These are phyloP conservation scores for Cynopterus brachyotis DNA, from an alignment of 2,113 vertebrate genomes.

Conservation along the genomic window DNA sequence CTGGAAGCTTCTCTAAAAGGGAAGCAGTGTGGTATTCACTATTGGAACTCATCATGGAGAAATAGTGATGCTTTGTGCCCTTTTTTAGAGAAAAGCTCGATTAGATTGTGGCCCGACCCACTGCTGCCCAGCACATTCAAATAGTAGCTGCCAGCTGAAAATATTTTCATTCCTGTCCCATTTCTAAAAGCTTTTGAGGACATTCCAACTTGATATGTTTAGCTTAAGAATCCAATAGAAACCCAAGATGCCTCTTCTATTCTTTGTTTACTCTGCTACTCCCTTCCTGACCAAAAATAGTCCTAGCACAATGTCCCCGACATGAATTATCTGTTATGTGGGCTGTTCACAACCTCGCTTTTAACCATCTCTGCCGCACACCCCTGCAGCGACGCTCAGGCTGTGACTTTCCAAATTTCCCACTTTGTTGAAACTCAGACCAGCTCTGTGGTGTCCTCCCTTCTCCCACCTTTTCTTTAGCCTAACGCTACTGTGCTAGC, in stretches of 20 bases:
- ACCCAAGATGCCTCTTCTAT: not conserved
- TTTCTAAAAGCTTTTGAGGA: slow-evolving; percentile 53
- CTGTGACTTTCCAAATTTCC: slow-evolving; percentile 64
- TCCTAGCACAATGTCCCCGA: slow-evolving; percentile 44
- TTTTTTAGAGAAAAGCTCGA: slow-evolving; percentile 71
- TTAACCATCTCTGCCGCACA: slow-evolving; percentile 72
- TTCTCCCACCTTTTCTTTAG: slow-evolving; percentile 53
- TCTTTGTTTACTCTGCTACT: slow-evolving; percentile 40
- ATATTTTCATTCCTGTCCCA: slow-evolving; percentile 1
- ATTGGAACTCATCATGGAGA: slow-evolving; percentile 32
- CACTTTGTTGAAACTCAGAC: slow-evolving; percentile 66
- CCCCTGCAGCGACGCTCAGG: slow-evolving; percentile 74
- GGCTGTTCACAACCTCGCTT: slow-evolving; percentile 76
- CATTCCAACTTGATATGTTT: slow-evolving; percentile 29
- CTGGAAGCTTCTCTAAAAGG: not conserved
- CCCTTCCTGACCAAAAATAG: slow-evolving; percentile 44
- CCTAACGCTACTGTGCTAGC: slow-evolving; percentile 48
- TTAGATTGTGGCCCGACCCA: slow-evolving; percentile 58
- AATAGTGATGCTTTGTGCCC: not conserved
- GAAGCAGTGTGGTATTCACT: not conserved
- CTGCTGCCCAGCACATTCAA: slow-evolving; percentile 53
- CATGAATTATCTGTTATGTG: slow-evolving; percentile 64
- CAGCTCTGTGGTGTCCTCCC: slow-evolving; percentile 58
- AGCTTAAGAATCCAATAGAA: slow-evolving; percentile 36
- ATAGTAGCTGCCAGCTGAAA: not conserved